Percentiles rank a stretch among this genome's conserved stretches.
Evolutionary conservation across 2,888 invertebrate species (phyloP).

Genomic region (Cephus runcator): DNA sequence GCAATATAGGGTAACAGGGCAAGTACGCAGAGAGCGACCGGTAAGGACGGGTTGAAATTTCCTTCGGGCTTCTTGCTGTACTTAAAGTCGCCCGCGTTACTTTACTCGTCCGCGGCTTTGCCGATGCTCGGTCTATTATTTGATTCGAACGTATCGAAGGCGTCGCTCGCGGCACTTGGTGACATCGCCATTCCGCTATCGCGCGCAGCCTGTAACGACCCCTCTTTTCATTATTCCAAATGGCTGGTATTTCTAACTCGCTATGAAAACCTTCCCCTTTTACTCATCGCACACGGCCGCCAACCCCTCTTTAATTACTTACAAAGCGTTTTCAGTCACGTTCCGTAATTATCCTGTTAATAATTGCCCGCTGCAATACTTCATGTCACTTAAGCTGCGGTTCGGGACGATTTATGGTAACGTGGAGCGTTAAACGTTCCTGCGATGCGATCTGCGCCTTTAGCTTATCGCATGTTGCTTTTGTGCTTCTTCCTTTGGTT

Average conservation of each 20-base stretch:
- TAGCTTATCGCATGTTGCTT: conserved; percentile 1
- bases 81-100: too few species aligned
- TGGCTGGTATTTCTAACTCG: too few species aligned
- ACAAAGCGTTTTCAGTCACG: conserved; percentile 37
- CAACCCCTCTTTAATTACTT: conserved; percentile 32
- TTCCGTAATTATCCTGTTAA: conserved; percentile 34
- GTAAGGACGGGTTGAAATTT: too few species aligned
- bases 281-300: neutral
- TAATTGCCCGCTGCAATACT: conserved; percentile 19
- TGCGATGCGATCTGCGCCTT: too few species aligned
- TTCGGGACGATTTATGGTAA: too few species aligned
- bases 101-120: neutral
- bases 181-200: conserved; percentile 42
- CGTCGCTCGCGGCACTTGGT: conserved; percentile 43
- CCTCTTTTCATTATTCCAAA: neutral
- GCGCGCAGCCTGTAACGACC: neutral
- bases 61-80: too few species aligned
- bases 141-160: conserved; percentile 18
- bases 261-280: too few species aligned
- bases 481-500: neutral
- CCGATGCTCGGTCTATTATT: neutral
- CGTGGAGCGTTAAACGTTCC: too few species aligned
- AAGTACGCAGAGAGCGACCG: too few species aligned
- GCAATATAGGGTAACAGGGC: too few species aligned
- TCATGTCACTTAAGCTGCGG: too few species aligned